These are phyloP conservation scores for Tympanuchus pallidicinctus DNA, from an alignment of 2,113 vertebrate species.

Conservation along the genomic window DNA sequence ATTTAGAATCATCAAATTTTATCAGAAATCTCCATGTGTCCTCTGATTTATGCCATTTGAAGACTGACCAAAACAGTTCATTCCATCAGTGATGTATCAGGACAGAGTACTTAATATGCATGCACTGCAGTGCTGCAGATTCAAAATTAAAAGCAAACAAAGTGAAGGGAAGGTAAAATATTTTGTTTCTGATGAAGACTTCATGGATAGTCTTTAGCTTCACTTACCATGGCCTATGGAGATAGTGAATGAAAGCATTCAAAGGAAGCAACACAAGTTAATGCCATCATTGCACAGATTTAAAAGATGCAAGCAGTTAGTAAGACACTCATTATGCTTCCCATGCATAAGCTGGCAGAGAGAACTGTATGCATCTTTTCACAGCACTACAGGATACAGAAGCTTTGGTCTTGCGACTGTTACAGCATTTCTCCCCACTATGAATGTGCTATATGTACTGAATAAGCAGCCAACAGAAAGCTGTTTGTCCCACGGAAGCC, in stretches of 20 bases:
- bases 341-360: neutral
- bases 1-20: neutral
- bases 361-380: conserved; percentile 1
- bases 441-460: rapidly evolving
- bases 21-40: neutral
- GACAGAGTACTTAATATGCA: neutral
- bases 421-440: conserved; percentile 1
- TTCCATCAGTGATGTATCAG: conserved; percentile 53
- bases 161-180: neutral
- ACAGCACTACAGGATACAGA: neutral
- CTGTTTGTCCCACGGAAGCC: conserved; percentile 3
- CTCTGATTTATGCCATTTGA: neutral
- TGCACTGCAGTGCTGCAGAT: neutral
- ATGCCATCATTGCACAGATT: conserved; percentile 51
- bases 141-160: neutral
- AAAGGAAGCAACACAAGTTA: conserved; percentile 86
- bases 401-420: conserved; percentile 29
- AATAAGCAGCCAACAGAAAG: conserved; percentile 8
- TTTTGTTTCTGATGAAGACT: neutral
- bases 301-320: neutral
- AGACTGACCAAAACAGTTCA: neutral
- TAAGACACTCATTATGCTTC: neutral
- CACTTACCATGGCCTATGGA: conserved; percentile 96
- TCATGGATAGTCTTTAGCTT: conserved; percentile 24
- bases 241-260: conserved; percentile 86